Evolutionary conservation across 2,888 invertebrate species (phyloP).

Genomic region (Tetanocera ferruginea): DNA sequence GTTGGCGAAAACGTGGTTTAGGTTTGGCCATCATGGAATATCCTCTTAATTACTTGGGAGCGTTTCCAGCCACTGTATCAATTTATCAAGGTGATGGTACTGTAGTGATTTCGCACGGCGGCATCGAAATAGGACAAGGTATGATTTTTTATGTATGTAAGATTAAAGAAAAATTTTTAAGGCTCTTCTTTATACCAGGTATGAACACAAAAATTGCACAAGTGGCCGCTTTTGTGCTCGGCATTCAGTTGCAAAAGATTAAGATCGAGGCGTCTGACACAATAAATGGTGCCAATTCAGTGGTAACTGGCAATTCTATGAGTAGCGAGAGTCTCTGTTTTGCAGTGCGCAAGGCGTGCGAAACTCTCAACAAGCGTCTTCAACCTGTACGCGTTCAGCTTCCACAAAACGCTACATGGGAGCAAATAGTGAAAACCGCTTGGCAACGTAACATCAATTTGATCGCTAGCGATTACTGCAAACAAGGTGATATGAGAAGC

Average conservation of each 20-base stretch:
- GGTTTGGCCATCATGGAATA: conserved; percentile 79
- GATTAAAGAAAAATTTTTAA: background rate
- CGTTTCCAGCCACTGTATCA: conserved; percentile 74
- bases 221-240: conserved; percentile 80
- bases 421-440: conserved; percentile 73
- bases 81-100: conserved; percentile 81
- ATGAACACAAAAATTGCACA: conserved; percentile 79
- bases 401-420: conserved; percentile 72
- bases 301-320: conserved; percentile 78
- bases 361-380: conserved; percentile 74
- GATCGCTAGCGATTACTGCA: conserved; percentile 75
- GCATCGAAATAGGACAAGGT: conserved; percentile 86
- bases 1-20: conserved; percentile 85
- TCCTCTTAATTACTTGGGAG: conserved; percentile 72
- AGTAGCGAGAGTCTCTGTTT: conserved; percentile 79
- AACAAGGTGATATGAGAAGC: conserved; percentile 71
- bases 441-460: conserved; percentile 73
- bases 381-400: conserved; percentile 73
- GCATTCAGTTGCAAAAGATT: conserved; percentile 78
- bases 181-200: conserved; percentile 37
- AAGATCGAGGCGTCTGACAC: conserved; percentile 77
- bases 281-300: conserved; percentile 77
- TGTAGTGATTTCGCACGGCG: conserved; percentile 80
- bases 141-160: background rate
- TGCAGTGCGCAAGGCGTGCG: conserved; percentile 76